Conservation (phyloP, 2,113 vertebrate genomes). For the Aythya baeri region DNA sequence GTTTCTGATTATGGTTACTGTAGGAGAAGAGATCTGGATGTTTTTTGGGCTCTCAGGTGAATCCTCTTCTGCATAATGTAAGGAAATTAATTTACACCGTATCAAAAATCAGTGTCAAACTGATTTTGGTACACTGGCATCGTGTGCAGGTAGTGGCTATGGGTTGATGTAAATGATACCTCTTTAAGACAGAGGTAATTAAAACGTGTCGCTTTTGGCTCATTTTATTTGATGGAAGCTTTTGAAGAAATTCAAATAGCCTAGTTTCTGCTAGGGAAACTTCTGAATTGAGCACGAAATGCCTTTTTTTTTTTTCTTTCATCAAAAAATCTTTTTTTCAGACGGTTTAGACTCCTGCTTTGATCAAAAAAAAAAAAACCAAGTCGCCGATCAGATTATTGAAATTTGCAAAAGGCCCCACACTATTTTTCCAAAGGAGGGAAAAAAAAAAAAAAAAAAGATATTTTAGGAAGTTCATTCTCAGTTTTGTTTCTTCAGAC, state of each 20-base stretch:
- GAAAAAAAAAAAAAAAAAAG: not conserved
- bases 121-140: not conserved
- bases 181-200: not conserved
- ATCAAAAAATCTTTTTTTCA: not conserved
- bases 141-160: not conserved
- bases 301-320: not conserved
- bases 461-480: not conserved
- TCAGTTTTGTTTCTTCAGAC: slow-evolving; percentile 6
- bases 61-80: not conserved
- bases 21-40: not conserved
- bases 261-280: slow-evolving; percentile 14
- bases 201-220: not conserved
- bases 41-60: not conserved
- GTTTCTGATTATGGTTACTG: not conserved
- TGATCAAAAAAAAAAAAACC: slow-evolving; percentile 5
- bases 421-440: not conserved
- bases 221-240: not conserved
- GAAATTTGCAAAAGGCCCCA: not conserved
- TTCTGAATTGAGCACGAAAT: not conserved
- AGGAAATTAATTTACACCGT: not conserved
- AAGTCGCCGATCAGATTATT: not conserved
- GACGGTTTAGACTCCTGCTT: not conserved
- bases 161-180: not conserved
- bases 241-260: not conserved
- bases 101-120: not conserved